Evolutionary conservation across 2,797 vertebrate genomes (phyloP).

Genomic region (Danio jaintianensis): DNA sequence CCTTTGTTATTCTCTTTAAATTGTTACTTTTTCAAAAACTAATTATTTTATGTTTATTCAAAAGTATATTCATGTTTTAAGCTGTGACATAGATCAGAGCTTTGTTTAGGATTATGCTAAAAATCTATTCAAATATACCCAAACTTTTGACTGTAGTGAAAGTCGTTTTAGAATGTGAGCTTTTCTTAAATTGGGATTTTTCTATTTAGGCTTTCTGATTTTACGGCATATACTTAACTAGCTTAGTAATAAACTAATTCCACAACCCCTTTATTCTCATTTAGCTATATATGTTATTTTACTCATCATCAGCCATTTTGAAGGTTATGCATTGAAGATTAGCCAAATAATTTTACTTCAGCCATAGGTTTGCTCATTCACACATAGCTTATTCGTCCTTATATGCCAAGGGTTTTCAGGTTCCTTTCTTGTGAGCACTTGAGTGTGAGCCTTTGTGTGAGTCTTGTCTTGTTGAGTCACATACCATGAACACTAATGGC

Average conservation of each 20-base stretch:
- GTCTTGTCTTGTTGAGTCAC: conserved; percentile 67
- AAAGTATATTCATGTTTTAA: not conserved
- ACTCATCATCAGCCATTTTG: not conserved
- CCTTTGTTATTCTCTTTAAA: not conserved
- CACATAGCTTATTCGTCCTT: not conserved
- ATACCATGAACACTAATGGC: conserved; percentile 45
- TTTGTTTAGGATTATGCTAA: not conserved
- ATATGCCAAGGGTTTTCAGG: not conserved
- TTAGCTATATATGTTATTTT: not conserved
- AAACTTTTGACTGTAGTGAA: not conserved
- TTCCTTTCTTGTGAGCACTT: conserved; percentile 72
- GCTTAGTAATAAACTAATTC: no score
- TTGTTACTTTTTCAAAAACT: not conserved
- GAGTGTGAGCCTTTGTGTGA: conserved; percentile 32
- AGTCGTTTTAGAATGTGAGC: not conserved
- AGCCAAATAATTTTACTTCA: not conserved
- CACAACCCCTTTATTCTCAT: not conserved
- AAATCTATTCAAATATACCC: not conserved
- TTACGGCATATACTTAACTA: not conserved
- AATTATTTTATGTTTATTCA: not conserved
- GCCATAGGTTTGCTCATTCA: no score
- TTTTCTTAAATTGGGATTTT: not conserved
- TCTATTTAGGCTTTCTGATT: not conserved
- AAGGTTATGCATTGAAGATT: not conserved
- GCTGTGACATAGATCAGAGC: not conserved